These are phyloP conservation scores for Lacanobia wlatinum DNA, from an alignment of 2,888 invertebrate genomes.

Conservation along the genomic window DNA sequence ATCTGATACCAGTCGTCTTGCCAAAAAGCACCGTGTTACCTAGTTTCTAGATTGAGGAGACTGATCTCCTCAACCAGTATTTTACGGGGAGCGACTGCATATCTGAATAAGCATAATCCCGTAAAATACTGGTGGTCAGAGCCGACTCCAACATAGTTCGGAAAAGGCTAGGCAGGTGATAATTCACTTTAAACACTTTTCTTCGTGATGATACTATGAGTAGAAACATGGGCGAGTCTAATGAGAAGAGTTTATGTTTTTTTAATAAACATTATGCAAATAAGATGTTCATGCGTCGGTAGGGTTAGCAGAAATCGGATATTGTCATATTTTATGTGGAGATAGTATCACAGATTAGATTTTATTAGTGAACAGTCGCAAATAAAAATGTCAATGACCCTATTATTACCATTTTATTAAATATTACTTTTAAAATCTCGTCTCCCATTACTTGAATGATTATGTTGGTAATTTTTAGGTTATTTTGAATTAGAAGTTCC, in stretches of 20 bases:
- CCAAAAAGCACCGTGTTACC: no score
- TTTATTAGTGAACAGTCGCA: constrained; percentile 11
- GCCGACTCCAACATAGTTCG: background rate
- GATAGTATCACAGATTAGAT: constrained; percentile 18
- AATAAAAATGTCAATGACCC: constrained; percentile 7
- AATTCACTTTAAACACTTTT: constrained; percentile 29
- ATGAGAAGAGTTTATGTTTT: constrained; percentile 71
- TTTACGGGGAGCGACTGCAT: no score
- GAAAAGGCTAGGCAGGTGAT: background rate
- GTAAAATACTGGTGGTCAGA: no score
- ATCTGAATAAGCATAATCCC: no score
- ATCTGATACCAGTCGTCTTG: no score
- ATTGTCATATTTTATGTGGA: constrained; percentile 14
- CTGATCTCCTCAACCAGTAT: no score
- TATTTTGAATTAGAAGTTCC: background rate
- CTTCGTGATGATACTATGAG: constrained; percentile 29
- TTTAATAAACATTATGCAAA: constrained; percentile 78
- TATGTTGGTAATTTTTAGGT: background rate
- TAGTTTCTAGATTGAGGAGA: no score
- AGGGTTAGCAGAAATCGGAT: constrained; percentile 52
- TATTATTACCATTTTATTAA: background rate
- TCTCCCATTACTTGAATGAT: background rate
- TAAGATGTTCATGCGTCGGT: constrained; percentile 52
- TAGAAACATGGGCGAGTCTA: constrained; percentile 56
- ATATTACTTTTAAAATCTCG: background rate